Percentiles rank a stretch among this genome's conserved stretches.
Conservation (phyloP, 2,113 vertebrate species). For the Petaurus breviceps region DNA sequence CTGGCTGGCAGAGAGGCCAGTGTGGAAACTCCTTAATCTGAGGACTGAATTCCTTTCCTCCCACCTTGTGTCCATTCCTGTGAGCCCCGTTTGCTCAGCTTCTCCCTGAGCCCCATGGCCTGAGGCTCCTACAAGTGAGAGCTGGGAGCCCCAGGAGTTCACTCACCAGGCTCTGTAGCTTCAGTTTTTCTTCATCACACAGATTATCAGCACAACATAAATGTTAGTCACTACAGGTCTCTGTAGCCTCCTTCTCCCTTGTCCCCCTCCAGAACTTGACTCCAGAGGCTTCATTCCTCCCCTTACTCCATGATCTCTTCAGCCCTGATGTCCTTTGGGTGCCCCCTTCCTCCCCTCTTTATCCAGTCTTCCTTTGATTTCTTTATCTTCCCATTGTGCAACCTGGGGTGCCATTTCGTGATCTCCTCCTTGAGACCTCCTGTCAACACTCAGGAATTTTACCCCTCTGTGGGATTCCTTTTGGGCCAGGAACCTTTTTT, state of each 20-base stretch:
- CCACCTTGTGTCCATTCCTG: not conserved
- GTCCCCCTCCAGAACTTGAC: too few species aligned
- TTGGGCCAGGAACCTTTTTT: not conserved
- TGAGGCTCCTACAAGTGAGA: not conserved
- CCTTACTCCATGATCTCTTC: not conserved
- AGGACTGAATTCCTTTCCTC: not conserved
- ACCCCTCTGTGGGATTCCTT: not conserved
- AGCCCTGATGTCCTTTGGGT: not conserved
- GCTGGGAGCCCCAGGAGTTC: not conserved
- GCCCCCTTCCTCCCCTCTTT: too few species aligned
- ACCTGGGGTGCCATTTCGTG: not conserved
- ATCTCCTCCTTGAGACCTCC: not conserved
- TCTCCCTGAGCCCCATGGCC: not conserved
- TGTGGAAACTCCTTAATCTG: not conserved
- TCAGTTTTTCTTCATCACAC: too few species aligned
- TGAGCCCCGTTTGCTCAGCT: not conserved
- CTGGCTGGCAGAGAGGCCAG: not conserved
- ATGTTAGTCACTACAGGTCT: not conserved
- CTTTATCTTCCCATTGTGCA: not conserved
- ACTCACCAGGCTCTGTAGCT: not conserved
- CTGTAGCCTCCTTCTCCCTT: not conserved
- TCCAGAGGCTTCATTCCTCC: too few species aligned
- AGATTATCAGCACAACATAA: not conserved
- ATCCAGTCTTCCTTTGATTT: not conserved
- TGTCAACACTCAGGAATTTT: not conserved